Evolutionary conservation across 2,888 invertebrate species (phyloP), one percentile per base, ranked within the genome.

Genomic region (Matsumyia berberina): DNA sequence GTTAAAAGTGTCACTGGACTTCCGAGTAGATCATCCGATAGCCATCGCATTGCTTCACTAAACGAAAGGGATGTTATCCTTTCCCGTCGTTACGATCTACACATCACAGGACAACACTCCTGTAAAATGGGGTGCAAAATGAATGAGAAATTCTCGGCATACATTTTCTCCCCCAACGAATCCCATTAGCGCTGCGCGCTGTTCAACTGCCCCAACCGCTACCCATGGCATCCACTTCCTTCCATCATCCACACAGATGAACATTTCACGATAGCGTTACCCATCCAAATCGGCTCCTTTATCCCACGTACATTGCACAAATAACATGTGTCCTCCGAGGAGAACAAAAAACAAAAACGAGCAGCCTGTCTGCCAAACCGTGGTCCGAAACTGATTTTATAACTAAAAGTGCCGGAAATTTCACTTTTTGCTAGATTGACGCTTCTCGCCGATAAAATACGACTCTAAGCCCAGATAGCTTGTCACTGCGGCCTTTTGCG

Each of bases 371-470:
- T 44, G 44, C 55, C 70, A 82, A 82, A 69, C 64, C 77, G 81
- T 76, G 64, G 77, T 77, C 53, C 58, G 51, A 62, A 51, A 66
- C 77, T 60, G 70, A 82, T 82, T 82, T 82, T 66, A 66, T 66
- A 82, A 70, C 64, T 81, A 73, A 73, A 60, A 73, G 51, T 77
- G 64, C 37, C 81, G 77, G 70, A 77, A 53, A 77, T 76, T 77
- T 82, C 70, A 46, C 58, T 82, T 82, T 81, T 76, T 82, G 70
- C 77, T 64, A 53, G 70, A 82, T 82, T 70, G 76, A 77, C 64
- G 69, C 44, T 66, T 76, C 60, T 64, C 49, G 35, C 64, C 51
- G 76, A 76, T 81, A 81, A 80, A 62, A 60, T 17, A 58, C 55
- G 24, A 46, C 53, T 44, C 60, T 53, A 69, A 72, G 31, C 17